Conservation (phyloP, 2,888 invertebrate species). For the Sinohyriopsis cumingii region DNA sequence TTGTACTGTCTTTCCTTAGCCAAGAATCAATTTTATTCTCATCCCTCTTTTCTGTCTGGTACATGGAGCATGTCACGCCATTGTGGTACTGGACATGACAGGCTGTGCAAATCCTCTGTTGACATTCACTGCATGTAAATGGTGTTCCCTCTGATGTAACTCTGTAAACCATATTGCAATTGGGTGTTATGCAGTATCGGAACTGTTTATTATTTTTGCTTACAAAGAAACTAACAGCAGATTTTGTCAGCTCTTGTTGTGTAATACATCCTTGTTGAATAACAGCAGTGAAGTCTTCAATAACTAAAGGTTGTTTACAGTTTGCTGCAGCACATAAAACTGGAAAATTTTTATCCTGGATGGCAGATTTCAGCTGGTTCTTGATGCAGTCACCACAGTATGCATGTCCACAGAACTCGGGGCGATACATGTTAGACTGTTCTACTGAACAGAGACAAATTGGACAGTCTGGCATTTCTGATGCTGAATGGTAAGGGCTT, state of each 20-base stretch:
- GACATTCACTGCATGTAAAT: constrained; percentile 51
- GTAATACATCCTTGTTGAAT: constrained; percentile 25
- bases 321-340: constrained; percentile 50
- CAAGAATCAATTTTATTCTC: constrained; percentile 40
- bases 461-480: constrained; percentile 46
- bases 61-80: constrained; percentile 56
- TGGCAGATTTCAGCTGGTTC: constrained; percentile 36
- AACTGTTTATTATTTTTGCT: constrained; percentile 33
- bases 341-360: constrained; percentile 50
- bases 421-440: constrained; percentile 41
- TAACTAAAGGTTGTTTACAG: constrained; percentile 47
- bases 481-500: no score
- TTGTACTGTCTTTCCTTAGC: constrained; percentile 39
- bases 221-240: constrained; percentile 51
- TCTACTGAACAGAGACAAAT: constrained; percentile 60
- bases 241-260: constrained; percentile 22
- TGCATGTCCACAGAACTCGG: constrained; percentile 64
- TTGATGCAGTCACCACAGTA: constrained; percentile 59
- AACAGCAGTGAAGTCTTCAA: constrained; percentile 40
- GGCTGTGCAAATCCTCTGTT: constrained; percentile 45
- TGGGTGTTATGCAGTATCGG: constrained; percentile 59
- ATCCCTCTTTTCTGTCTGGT: constrained; percentile 31
- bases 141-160: constrained; percentile 30
- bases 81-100: constrained; percentile 58
- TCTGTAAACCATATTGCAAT: constrained; percentile 60